Percentiles rank a stretch among this genome's conserved stretches.
Evolutionary conservation across 2,113 vertebrate genomes (phyloP).

Genomic region (Dendrocopos noguchii): DNA sequence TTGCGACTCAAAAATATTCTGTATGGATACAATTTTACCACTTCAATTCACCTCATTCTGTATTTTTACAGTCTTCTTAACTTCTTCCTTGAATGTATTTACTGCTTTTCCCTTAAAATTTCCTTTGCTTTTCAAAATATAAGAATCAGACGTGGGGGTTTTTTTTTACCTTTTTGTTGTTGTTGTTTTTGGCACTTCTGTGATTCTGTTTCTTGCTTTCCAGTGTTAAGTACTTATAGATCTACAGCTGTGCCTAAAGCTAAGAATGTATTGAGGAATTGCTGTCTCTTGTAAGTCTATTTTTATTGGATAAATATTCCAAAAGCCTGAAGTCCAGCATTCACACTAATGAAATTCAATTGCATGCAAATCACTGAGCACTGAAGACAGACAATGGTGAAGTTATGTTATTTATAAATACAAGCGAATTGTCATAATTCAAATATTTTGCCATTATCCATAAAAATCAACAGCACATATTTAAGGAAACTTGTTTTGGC

Average conservation of each 20-base stretch:
- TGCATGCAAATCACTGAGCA: background rate
- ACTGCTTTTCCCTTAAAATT: background rate
- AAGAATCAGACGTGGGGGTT: background rate
- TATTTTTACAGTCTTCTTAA: background rate
- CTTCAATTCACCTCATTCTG: background rate
- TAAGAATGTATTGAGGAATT: background rate
- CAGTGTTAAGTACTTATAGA: background rate
- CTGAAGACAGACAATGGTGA: background rate
- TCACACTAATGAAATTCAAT: background rate
- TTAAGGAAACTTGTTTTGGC: background rate
- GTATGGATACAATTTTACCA: background rate
- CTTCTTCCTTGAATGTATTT: background rate
- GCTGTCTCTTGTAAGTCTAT: background rate
- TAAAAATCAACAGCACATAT: background rate
- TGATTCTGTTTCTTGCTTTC: background rate
- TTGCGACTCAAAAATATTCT: background rate
- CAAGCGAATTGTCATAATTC: background rate
- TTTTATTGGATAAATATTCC: slow-evolving; percentile 22
- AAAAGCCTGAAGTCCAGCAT: background rate
- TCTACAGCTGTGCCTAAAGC: background rate
- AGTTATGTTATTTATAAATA: background rate
- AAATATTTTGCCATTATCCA: background rate
- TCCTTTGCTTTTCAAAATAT: background rate
- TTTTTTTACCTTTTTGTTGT: background rate
- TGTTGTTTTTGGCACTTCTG: background rate